These are phyloP conservation scores for Parapsyche elsis DNA, from an alignment of 1,140 invertebrate genomes.

Conservation along the genomic window DNA sequence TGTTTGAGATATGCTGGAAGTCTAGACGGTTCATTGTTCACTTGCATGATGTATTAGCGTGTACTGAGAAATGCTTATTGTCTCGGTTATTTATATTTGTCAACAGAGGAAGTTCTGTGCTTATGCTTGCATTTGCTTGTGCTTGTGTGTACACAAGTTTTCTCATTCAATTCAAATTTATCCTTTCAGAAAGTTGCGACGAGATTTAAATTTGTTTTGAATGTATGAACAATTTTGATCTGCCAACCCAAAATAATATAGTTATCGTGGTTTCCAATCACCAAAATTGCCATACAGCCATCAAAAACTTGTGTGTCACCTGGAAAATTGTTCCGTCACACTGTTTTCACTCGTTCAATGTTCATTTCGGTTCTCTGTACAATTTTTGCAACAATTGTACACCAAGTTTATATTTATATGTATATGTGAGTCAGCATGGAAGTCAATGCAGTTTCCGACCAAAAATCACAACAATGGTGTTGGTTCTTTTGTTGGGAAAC, in stretches of 20 bases:
- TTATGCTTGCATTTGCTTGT: neutral
- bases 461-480: slow-evolving; percentile 34
- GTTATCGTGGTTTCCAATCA: too few relatives aligned
- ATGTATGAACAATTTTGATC: too few relatives aligned
- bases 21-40: slow-evolving; percentile 24
- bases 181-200: too few relatives aligned
- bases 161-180: too few relatives aligned
- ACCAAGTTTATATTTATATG: too few relatives aligned
- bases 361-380: neutral
- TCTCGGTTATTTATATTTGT: neutral
- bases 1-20: neutral
- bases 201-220: too few relatives aligned
- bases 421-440: neutral
- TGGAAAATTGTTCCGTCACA: neutral
- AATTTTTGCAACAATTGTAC: neutral
- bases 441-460: slow-evolving; percentile 20
- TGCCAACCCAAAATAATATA: too few relatives aligned
- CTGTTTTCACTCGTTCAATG: neutral
- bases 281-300: neutral
- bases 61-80: slow-evolving; percentile 22
- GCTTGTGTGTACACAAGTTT: neutral
- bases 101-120: slow-evolving; percentile 10
- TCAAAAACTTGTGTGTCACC: neutral
- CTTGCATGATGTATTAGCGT: neutral
- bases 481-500: slow-evolving; percentile 30